phyloP scores from a whole-genome alignment of 2,113 vertebrate genomes.

The Cryptomyrus ogoouensis region DNA sequence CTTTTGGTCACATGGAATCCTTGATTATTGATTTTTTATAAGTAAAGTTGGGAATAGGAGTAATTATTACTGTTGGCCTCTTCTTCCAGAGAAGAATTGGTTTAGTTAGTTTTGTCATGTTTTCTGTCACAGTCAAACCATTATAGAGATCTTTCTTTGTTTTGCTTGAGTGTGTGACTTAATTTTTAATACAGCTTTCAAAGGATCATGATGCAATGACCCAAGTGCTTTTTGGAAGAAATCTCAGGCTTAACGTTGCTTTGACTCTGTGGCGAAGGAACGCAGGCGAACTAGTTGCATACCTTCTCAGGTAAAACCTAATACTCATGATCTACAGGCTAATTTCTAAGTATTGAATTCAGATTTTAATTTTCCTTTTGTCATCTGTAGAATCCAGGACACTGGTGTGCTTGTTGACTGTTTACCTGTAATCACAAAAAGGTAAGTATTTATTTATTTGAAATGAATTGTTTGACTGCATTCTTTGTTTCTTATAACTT shows the following conservation, averaged over 20 bases:
- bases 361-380: slow-evolving; percentile 9
- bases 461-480: neutral
- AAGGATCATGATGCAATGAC: slow-evolving; percentile 80
- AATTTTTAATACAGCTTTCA: slow-evolving; percentile 62
- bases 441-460: slow-evolving; percentile 52
- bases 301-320: slow-evolving; percentile 76
- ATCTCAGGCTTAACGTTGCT: slow-evolving; percentile 82
- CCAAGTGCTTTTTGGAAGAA: slow-evolving; percentile 82
- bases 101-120: neutral
- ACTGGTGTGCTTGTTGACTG: slow-evolving; percentile 83
- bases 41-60: neutral
- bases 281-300: slow-evolving; percentile 81
- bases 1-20: neutral
- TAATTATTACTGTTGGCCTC: neutral
- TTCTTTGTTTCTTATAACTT: neutral
- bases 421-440: slow-evolving; percentile 82
- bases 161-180: neutral
- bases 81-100: neutral
- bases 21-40: neutral
- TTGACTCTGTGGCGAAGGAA: slow-evolving; percentile 85
- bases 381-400: slow-evolving; percentile 74
- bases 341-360: neutral
- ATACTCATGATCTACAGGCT: neutral
- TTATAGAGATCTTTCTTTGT: neutral
- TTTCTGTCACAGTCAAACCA: neutral